These are phyloP conservation scores for Drosophila orosa DNA, from an alignment of 1,140 invertebrate genomes.

Conservation along the genomic window DNA sequence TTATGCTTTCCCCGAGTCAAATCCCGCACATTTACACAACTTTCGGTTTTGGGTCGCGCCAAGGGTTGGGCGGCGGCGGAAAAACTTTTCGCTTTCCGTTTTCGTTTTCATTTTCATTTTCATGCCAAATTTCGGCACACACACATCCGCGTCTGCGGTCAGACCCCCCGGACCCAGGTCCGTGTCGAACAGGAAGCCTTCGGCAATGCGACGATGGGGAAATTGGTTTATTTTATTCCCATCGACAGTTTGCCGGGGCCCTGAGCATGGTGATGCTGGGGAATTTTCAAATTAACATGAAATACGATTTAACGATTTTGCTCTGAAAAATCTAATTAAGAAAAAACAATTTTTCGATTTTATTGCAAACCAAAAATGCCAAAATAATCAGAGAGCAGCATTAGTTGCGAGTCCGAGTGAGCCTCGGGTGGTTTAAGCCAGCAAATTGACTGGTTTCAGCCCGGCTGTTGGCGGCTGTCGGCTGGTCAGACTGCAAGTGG, in stretches of 20 bases:
- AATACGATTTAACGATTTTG: conserved; percentile 62
- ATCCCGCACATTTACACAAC: conserved; percentile 70
- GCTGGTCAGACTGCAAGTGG: conserved; percentile 9
- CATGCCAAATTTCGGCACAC: conserved; percentile 56
- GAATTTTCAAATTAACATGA: conserved; percentile 72
- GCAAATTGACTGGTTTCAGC: conserved; percentile 22
- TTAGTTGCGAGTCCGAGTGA: conserved; percentile 8
- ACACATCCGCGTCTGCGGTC: conserved; percentile 60
- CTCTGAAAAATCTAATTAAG: conserved; percentile 66
- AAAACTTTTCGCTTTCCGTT: conserved; percentile 47
- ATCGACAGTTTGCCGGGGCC: conserved; percentile 53
- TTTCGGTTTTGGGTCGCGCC: conserved; percentile 38
- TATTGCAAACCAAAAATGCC: conserved; percentile 26
- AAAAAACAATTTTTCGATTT: conserved; percentile 54
- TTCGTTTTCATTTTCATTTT: conserved; percentile 54
- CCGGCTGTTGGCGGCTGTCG: conserved; percentile 10
- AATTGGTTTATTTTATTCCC: conserved; percentile 79
- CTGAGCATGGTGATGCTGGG: conserved; percentile 10
- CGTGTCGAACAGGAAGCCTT: conserved; percentile 39
- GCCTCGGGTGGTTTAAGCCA: neutral
- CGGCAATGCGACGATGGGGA: conserved; percentile 65
- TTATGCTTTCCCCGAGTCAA: conserved; percentile 70
- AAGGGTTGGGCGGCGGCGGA: conserved; percentile 12
- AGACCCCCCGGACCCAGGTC: neutral
- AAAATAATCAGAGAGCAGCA: conserved; percentile 37